These are phyloP conservation scores for Orycteropus afer DNA, from an alignment of 2,113 vertebrate genomes.

Conservation along the genomic window DNA sequence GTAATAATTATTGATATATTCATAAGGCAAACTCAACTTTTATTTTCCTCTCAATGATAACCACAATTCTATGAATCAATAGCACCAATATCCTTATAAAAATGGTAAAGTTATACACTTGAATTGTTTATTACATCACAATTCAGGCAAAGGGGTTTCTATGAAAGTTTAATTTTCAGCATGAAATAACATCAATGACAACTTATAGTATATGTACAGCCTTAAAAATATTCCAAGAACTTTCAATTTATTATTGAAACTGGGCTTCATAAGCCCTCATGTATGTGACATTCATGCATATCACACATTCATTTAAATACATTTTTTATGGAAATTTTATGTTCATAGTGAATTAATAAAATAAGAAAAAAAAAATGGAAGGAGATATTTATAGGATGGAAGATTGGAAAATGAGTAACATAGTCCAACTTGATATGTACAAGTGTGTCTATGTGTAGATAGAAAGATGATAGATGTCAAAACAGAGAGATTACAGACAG, in stretches of 20 bases:
- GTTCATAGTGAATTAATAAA: not conserved
- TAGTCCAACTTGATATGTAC: not conserved
- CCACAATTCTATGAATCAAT: not conserved
- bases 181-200: not conserved
- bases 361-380: not conserved
- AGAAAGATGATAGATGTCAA: no score
- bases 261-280: no score
- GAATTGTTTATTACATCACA: not conserved
- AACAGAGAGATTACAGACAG: not conserved
- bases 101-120: not conserved
- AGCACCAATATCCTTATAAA: not conserved
- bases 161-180: not conserved
- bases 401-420: not conserved
- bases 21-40: not conserved
- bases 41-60: not conserved
- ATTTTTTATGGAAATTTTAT: not conserved
- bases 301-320: not conserved
- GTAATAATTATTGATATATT: not conserved
- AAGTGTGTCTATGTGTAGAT: no score
- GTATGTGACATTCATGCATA: not conserved
- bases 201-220: no score
- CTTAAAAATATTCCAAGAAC: not conserved
- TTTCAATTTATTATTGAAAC: not conserved
- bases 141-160: not conserved
- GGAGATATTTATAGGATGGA: not conserved